Evolutionary conservation across 2,797 vertebrate genomes (phyloP).

Genomic region (Odontamblyopus lacepedii): DNA sequence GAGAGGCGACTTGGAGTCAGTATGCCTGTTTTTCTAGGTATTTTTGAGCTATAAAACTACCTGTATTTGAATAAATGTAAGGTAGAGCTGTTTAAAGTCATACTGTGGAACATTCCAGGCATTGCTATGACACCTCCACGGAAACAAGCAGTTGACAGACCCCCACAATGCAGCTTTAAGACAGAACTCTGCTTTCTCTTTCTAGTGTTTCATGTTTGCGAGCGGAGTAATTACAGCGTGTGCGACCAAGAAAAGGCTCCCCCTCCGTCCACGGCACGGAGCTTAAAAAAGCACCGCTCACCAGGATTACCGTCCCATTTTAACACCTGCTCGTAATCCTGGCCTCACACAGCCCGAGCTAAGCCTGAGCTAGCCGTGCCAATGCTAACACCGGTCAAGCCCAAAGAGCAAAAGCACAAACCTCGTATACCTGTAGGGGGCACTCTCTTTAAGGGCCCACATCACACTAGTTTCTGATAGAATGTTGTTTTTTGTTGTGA

Average conservation of each 20-base stretch:
- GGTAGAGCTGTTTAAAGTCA: no score
- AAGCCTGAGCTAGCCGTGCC: constrained; percentile 68
- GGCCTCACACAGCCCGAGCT: constrained; percentile 59
- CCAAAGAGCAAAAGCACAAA: constrained; percentile 23
- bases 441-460: constrained; percentile 27
- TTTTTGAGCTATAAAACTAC: no score
- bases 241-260: constrained; percentile 37
- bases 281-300: constrained; percentile 75
- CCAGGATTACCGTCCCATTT: constrained; percentile 80
- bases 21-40: no score
- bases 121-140: no score
- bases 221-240: constrained; percentile 19
- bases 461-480: no score
- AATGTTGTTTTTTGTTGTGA: no score
- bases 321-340: constrained; percentile 82
- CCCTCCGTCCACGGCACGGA: constrained; percentile 33
- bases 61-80: no score
- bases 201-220: neutral
- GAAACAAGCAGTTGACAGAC: no score
- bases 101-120: no score
- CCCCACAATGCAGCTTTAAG: neutral
- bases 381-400: constrained; percentile 46
- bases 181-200: constrained; percentile 3
- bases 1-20: no score
- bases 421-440: constrained; percentile 3